Evolutionary conservation across 2,888 invertebrate genomes (phyloP), one percentile per base, ranked within the genome.

Genomic region (Diploptera punctata): DNA sequence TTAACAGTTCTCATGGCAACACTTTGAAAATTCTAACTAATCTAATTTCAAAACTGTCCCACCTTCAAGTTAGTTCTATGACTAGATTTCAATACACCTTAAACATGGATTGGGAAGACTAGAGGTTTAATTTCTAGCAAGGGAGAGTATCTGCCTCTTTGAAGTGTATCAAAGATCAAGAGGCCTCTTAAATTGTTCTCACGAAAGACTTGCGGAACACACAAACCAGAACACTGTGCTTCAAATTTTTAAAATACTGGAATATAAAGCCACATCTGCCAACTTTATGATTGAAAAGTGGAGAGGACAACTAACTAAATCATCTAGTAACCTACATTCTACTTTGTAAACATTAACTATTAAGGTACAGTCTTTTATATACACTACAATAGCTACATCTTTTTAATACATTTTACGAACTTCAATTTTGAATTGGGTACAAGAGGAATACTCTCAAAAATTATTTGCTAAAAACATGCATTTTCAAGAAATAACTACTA

Each of bases 31-130:
- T 9, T 29, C 26, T 57, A 1, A 5, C 57, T 31, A 57, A 2
- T 57, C n/a, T 57, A 57, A 5, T 5, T 16, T 18, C 24, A 57
- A 9, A 29, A 31, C 16, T 31, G 57, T 29, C 57, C 57, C 29
- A 29, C 26, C 24, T 26, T 57, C 16, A 57, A 3, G 31, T 57
- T 57, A 13, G 5, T 16, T 29, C 57, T 57, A 57, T 57, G 57
- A 57, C 57, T 57, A 57, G 57, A 57, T 57, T 57, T 31, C 3
- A 21, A 29, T 24, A 13, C 9, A 21, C 21, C 16, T 29, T n/a
- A n/a, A 57, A 57, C 29, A 54, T 13, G 31, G 26, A 57, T n/a
- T 57, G 29, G 1, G n/a, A 57, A 29, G 57, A 57, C 57, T 57
- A 57, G 57, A 29, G 3, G 29, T 57, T n/a, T 57, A 57, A 57